Conservation (phyloP, 2,888 invertebrate genomes). For the Bombylius discolor region DNA sequence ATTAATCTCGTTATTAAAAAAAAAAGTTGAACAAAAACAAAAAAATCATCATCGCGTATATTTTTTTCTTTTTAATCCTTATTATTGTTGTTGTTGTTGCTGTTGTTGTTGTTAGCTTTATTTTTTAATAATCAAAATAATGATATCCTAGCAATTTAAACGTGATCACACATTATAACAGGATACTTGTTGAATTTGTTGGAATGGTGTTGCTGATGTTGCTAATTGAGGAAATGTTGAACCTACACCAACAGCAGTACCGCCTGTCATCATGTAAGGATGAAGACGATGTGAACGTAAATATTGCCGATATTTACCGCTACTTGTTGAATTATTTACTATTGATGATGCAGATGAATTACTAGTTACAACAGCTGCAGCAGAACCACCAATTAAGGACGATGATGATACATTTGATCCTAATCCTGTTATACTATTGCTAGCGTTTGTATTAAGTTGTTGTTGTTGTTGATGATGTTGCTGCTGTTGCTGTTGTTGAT, state of each 20-base stretch:
- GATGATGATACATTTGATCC: neutral
- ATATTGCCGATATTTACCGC: constrained; percentile 46
- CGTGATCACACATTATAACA: constrained; percentile 47
- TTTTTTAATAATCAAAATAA: neutral
- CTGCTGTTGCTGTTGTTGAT: constrained; percentile 11
- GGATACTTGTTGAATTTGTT: constrained; percentile 44
- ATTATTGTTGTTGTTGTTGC: no score
- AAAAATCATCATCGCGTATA: no score
- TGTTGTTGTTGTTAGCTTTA: no score
- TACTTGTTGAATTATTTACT: constrained; percentile 14
- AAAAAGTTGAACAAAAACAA: no score
- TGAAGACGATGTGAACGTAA: constrained; percentile 44
- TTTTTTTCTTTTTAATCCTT: no score
- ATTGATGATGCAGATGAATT: constrained; percentile 3
- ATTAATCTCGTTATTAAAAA: no score
- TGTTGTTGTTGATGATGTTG: constrained; percentile 11
- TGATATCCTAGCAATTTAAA: neutral
- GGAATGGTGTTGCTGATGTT: constrained; percentile 34
- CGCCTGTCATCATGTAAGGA: constrained; percentile 41
- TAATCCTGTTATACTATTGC: constrained; percentile 1
- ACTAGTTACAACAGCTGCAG: neutral
- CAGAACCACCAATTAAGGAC: neutral
- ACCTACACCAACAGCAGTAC: constrained; percentile 31
- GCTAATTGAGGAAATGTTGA: constrained; percentile 40
- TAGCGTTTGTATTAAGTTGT: neutral